These are phyloP conservation scores for Clepsis dumicolana DNA, from an alignment of 2,888 invertebrate genomes.

Conservation along the genomic window DNA sequence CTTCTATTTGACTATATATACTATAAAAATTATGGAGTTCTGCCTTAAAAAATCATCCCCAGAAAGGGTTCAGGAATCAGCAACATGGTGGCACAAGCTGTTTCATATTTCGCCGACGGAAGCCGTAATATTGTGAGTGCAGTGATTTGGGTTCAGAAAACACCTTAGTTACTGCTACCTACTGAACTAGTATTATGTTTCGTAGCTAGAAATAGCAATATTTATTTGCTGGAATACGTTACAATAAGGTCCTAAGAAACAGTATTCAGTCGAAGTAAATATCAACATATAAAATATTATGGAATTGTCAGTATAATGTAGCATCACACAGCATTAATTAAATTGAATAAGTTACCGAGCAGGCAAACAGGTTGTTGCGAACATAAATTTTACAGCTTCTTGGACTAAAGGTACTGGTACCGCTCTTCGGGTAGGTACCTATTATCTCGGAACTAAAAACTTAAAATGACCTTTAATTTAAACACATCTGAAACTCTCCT, in stretches of 20 bases:
- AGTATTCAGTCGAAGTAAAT: too few relatives aligned
- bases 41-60: not conserved
- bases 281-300: too few relatives aligned
- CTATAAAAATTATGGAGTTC: not conserved
- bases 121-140: constrained; percentile 33
- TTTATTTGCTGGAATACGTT: too few relatives aligned
- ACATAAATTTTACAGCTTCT: not conserved
- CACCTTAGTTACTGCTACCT: constrained; percentile 20
- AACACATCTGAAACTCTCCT: not conserved
- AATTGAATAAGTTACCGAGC: too few relatives aligned
- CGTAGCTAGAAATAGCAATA: too few relatives aligned
- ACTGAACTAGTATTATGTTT: constrained; percentile 13
- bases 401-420: not conserved
- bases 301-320: too few relatives aligned
- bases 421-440: not conserved
- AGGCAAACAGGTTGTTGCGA: constrained; percentile 6
- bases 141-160: constrained; percentile 35
- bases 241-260: too few relatives aligned
- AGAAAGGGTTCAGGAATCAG: constrained; percentile 15
- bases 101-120: constrained; percentile 27
- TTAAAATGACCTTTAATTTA: not conserved
- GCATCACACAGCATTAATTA: too few relatives aligned
- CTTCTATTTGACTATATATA: not conserved
- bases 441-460: not conserved
- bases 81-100: constrained; percentile 31